These are phyloP conservation scores for Hemistola chrysoprasaria DNA, from an alignment of 2,888 invertebrate genomes.

Conservation along the genomic window DNA sequence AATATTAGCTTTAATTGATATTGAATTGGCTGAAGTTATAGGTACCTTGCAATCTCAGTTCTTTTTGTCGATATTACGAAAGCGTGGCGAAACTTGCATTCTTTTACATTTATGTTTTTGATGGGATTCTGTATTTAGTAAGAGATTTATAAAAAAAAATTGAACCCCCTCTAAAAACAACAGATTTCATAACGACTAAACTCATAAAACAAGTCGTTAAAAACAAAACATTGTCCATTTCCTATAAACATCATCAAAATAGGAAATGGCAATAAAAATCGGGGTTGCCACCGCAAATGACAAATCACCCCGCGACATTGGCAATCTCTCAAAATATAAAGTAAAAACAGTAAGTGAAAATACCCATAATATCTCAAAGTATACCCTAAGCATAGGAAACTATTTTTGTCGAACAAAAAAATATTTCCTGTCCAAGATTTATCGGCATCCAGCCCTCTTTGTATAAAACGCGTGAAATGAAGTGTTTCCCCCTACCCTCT, in stretches of 20 bases:
- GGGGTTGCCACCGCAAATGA: constrained; percentile 39
- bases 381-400: constrained; percentile 75
- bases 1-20: no score
- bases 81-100: no score
- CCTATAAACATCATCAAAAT: constrained; percentile 27
- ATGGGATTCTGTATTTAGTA: no score
- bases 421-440: constrained; percentile 74
- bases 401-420: constrained; percentile 79
- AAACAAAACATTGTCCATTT: constrained; percentile 3
- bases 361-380: constrained; percentile 40
- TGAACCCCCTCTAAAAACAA: no score
- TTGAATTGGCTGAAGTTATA: no score
- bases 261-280: constrained; percentile 22
- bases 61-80: no score
- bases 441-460: constrained; percentile 40
- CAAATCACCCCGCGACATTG: constrained; percentile 35
- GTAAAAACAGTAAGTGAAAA: constrained; percentile 29
- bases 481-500: constrained; percentile 65
- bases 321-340: constrained; percentile 34
- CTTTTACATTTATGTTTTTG: no score
- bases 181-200: no score
- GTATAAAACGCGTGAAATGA: constrained; percentile 79
- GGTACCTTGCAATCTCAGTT: no score
- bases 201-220: background rate
- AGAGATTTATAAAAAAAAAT: no score